Evolutionary conservation across 2,888 invertebrate species (phyloP), one percentile per base, ranked within the genome.

Genomic region (Apamea epomidion): DNA sequence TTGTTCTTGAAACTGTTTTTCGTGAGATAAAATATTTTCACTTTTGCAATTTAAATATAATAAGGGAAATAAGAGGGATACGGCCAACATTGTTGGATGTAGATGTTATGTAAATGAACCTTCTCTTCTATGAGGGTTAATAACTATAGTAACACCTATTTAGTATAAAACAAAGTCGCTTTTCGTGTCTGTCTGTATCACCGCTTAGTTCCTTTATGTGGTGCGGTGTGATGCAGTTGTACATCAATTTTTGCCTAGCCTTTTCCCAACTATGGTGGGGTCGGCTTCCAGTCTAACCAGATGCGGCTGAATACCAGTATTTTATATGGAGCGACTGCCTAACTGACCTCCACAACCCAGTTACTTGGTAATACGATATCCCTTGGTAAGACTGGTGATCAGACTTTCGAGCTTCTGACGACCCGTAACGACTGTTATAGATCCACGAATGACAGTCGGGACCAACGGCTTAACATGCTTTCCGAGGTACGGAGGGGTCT

Each of bases 1-100:
- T 62, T 51, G 29, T 54, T 78, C 48, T 51, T 58, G 32, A 10
- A 29, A 51, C 1, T n/a, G 37, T 21, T 37, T n/a, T 69, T 64
- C 18, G 18, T 12, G 18, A 18, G 7, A 10, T 14, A 69, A 8
- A 8, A 70, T 51, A 29, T 60, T 25, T 12, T 79, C 51, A 16
- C 73, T 54, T 65, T 8, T 74, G 65, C 83, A 79, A 60, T 70
- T 70, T 7, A 45, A 14, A 64, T 51, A 65, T 0, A 73, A 37
- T 21, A 80, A 21, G 7, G 80, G 74, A 0, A 83, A 18, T 6
- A 74, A 21, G 51, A 82, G 16, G 37, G 74, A 70, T 32, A 51
- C 32, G 14, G 45, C 0, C 65, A 74, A 65, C 83, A 82, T 82
- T 70, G 4, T 80, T 71, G 32, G 2, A 21, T n/a, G 60, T 60